phyloP scores from a whole-genome alignment of 2,797 vertebrate species.

The Potorous gilbertii region DNA sequence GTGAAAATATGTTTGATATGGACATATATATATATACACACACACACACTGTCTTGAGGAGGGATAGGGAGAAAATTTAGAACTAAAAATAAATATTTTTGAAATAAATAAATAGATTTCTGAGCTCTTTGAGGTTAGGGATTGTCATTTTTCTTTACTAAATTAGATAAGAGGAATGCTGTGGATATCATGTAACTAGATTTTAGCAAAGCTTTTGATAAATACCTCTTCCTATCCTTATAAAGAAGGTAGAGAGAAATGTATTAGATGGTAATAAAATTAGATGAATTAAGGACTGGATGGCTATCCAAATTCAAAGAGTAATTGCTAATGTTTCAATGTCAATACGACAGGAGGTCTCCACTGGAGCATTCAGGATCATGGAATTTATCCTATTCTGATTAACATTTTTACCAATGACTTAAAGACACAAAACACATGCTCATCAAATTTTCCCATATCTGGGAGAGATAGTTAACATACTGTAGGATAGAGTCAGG shows the following conservation, averaged over 20 bases:
- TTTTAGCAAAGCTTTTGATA: neutral
- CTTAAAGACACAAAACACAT: neutral
- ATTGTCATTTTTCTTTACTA: neutral
- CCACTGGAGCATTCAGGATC: neutral
- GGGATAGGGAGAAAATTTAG: too few species aligned
- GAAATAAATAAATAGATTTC: too few species aligned
- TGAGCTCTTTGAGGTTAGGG: neutral
- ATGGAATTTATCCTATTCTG: neutral
- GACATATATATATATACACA: too few species aligned
- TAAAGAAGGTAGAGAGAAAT: neutral
- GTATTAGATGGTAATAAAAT: neutral
- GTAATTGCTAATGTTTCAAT: neutral
- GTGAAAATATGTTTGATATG: too few species aligned
- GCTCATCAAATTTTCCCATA: neutral
- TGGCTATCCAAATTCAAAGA: neutral
- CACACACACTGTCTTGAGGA: too few species aligned
- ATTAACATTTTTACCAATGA: neutral
- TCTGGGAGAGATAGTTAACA: neutral
- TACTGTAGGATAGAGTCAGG: neutral
- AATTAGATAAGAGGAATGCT: neutral
- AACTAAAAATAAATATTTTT: too few species aligned
- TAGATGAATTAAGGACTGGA: neutral
- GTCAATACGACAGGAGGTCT: neutral
- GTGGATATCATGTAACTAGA: neutral
- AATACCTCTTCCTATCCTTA: neutral